These are phyloP conservation scores for Takifugu flavidus DNA, from an alignment of 2,113 vertebrate species.

Conservation along the genomic window DNA sequence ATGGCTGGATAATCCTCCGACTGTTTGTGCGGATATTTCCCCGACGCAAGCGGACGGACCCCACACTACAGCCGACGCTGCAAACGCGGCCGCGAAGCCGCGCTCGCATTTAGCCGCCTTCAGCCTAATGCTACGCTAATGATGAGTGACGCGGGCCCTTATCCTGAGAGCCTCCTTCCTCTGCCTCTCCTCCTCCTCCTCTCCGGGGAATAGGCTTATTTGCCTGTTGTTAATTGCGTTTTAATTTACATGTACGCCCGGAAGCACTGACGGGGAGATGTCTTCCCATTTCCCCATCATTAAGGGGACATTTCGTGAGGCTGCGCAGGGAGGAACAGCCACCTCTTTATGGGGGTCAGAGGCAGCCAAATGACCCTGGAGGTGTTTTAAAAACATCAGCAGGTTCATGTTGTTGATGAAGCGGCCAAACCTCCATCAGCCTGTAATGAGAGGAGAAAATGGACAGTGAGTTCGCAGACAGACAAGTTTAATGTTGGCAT, in stretches of 20 bases:
- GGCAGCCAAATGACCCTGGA: slow-evolving; percentile 59
- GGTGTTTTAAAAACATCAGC: slow-evolving; percentile 1
- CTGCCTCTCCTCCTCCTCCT: slow-evolving; percentile 31
- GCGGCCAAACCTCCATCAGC: slow-evolving; percentile 66
- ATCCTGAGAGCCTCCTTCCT: slow-evolving; percentile 61
- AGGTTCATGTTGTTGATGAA: slow-evolving; percentile 59
- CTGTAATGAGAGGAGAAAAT: slow-evolving; percentile 64
- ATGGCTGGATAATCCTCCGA: slow-evolving; percentile 51
- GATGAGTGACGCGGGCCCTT: slow-evolving; percentile 71
- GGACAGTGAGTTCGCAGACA: slow-evolving; percentile 56
- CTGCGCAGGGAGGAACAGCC: slow-evolving; percentile 4
- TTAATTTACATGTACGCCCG: slow-evolving; percentile 74
- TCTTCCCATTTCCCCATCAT: slow-evolving; percentile 7
- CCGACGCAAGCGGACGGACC: not conserved
- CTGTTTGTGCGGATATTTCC: slow-evolving; percentile 38
- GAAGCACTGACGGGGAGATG: slow-evolving; percentile 49
- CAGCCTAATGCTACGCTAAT: slow-evolving; percentile 72
- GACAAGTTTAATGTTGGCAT: slow-evolving; percentile 71
- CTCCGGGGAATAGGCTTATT: slow-evolving; percentile 73
- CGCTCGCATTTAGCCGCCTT: slow-evolving; percentile 58
- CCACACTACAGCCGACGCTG: too few relatives aligned
- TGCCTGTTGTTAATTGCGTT: slow-evolving; percentile 76
- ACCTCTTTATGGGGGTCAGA: slow-evolving; percentile 54
- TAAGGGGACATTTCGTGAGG: slow-evolving; percentile 32
- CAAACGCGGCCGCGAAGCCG: slow-evolving; percentile 34